These are phyloP conservation scores for Drosophila lacicola DNA, from an alignment of 2,888 invertebrate genomes.

Conservation along the genomic window DNA sequence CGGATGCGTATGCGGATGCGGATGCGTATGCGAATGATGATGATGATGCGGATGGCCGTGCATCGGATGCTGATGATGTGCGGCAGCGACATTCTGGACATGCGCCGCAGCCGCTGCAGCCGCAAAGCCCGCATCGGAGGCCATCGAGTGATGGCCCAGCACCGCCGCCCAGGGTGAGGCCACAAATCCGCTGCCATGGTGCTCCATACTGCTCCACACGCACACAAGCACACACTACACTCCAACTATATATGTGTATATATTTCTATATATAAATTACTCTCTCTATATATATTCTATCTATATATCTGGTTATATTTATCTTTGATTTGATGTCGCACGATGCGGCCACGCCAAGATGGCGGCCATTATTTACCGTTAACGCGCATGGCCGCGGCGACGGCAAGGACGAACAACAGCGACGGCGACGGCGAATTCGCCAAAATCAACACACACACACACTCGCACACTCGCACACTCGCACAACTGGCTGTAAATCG, in stretches of 20 bases:
- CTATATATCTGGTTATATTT: conserved; percentile 48
- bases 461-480: background rate
- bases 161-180: conserved; percentile 93
- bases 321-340: conserved; percentile 70
- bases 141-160: conserved; percentile 86
- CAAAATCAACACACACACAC: conserved; percentile 23
- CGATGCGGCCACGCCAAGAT: conserved; percentile 68
- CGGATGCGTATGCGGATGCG: conserved; percentile 84
- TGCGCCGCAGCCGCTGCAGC: conserved; percentile 85
- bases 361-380: conserved; percentile 82
- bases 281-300: conserved; percentile 21
- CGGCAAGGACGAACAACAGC: conserved; percentile 16
- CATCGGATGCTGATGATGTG: conserved; percentile 83
- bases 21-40: conserved; percentile 69
- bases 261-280: conserved; percentile 10
- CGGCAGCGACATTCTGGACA: conserved; percentile 86
- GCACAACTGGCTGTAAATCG: conserved; percentile 27
- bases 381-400: conserved; percentile 74
- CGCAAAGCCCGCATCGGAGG: conserved; percentile 84
- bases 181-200: conserved; percentile 90
- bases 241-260: conserved; percentile 17
- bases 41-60: conserved; percentile 72
- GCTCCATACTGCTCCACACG: conserved; percentile 87
- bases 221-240: conserved; percentile 8
- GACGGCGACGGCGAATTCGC: conserved; percentile 45